Evolutionary conservation across 2,888 invertebrate species (phyloP).

Genomic region (Cryptus armator): DNA sequence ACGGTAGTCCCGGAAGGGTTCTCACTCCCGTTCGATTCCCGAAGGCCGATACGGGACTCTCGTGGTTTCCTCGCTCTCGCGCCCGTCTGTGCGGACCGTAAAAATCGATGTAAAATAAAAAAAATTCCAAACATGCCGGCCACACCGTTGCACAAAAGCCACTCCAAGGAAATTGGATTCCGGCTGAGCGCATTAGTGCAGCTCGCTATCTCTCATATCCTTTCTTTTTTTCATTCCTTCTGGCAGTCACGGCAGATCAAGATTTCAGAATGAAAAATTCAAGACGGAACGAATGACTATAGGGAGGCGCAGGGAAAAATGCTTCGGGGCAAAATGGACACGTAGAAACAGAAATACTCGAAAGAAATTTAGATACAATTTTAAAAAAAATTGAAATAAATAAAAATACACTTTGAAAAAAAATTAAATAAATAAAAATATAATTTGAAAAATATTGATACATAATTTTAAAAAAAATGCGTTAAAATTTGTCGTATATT

Average conservation of each 20-base stretch:
- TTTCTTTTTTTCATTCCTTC: slow-evolving; percentile 19
- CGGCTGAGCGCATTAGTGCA: slow-evolving; percentile 24
- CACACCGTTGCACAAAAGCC: slow-evolving; percentile 27
- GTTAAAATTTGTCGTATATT: too few species aligned
- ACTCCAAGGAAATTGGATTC: slow-evolving; percentile 50
- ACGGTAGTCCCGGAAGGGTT: slow-evolving; percentile 10
- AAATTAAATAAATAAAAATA: slow-evolving; percentile 1
- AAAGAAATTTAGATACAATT: too few species aligned
- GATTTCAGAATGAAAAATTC: slow-evolving; percentile 5
- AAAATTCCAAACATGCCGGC: slow-evolving; percentile 25
- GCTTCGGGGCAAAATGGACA: not conserved
- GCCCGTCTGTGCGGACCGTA: slow-evolving; percentile 24
- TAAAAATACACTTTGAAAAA: not conserved
- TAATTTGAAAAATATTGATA: not conserved
- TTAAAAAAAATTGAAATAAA: not conserved
- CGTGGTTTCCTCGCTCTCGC: not conserved
- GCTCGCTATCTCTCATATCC: not conserved
- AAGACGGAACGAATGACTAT: not conserved
- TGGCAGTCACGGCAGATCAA: slow-evolving; percentile 14
- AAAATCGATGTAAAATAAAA: slow-evolving; percentile 53
- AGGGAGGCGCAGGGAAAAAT: not conserved
- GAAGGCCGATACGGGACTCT: slow-evolving; percentile 36
- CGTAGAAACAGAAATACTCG: not conserved
- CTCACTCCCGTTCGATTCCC: slow-evolving; percentile 40
- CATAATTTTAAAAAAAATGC: too few species aligned